Conservation (phyloP, 2,888 invertebrate species). For the Seladonia tumulorum region DNA sequence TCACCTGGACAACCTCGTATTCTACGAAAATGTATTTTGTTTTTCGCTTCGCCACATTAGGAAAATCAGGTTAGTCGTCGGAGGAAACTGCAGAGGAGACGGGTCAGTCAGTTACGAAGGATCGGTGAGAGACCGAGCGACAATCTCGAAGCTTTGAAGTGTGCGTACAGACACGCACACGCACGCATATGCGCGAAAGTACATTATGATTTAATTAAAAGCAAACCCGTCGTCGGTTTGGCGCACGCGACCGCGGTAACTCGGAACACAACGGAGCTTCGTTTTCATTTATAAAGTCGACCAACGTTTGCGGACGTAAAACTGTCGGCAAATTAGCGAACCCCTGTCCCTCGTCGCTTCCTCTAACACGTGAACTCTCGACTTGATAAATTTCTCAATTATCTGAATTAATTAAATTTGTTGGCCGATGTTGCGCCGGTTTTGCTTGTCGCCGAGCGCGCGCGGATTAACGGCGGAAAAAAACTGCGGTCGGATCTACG, state of each 20-base stretch:
- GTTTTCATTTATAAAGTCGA: constrained; percentile 54
- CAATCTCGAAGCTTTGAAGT: constrained; percentile 8
- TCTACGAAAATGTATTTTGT: neutral
- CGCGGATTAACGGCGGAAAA: constrained; percentile 7
- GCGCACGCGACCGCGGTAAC: constrained; percentile 22
- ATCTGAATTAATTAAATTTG: constrained; percentile 71
- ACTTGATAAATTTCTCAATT: constrained; percentile 68
- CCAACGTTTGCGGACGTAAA: constrained; percentile 48
- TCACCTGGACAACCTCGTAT: too few relatives aligned
- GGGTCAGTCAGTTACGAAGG: neutral
- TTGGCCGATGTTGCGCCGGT: constrained; percentile 29
- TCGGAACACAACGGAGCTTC: constrained; percentile 26
- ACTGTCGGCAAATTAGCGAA: constrained; percentile 66
- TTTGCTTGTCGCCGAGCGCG: neutral
- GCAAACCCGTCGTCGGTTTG: constrained; percentile 43
- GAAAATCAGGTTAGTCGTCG: neutral
- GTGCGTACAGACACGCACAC: neutral
- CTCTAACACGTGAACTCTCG: constrained; percentile 16
- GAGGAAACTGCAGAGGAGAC: neutral
- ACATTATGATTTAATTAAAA: constrained; percentile 72
- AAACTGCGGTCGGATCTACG: neutral
- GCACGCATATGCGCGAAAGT: constrained; percentile 38
- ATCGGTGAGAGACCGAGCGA: neutral
- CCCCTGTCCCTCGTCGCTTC: constrained; percentile 26
- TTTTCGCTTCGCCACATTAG: neutral